These are phyloP conservation scores for Oryctes rhinoceros DNA, from an alignment of 1,140 invertebrate genomes.

Conservation along the genomic window DNA sequence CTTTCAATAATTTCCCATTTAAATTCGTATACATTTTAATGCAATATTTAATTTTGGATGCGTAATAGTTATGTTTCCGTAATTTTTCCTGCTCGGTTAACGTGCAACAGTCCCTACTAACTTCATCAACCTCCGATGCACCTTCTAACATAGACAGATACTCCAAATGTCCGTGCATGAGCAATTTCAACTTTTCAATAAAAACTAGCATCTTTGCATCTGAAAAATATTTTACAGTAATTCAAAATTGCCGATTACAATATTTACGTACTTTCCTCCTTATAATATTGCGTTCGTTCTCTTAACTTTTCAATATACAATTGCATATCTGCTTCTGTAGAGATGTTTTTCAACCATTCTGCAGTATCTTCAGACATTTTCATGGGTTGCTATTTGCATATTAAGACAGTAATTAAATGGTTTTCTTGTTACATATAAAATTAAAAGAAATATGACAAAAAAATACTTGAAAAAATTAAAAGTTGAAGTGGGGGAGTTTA, in stretches of 20 bases:
- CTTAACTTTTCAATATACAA: conserved; percentile 44
- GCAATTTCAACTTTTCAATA: conserved; percentile 48
- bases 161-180: conserved; percentile 28
- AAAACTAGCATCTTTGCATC: conserved; percentile 46
- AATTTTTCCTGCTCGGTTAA: conserved; percentile 47
- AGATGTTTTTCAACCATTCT: background rate
- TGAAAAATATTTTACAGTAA: conserved; percentile 8
- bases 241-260: background rate
- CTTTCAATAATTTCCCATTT: conserved; percentile 49
- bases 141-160: background rate
- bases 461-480: conserved; percentile 24
- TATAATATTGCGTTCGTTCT: conserved; percentile 47
- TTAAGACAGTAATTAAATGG: background rate
- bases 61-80: conserved; percentile 49
- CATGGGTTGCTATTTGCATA: background rate
- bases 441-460: conserved; percentile 28
- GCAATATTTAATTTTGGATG: conserved; percentile 51
- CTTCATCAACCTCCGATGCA: background rate
- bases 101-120: conserved; percentile 21
- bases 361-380: conserved; percentile 27
- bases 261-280: conserved; percentile 49
- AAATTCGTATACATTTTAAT: conserved; percentile 50
- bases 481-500: conserved; percentile 1
- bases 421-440: background rate
- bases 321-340: background rate